Evolutionary conservation across 2,888 invertebrate species (phyloP).

Genomic region (Idaea dimidiata): DNA sequence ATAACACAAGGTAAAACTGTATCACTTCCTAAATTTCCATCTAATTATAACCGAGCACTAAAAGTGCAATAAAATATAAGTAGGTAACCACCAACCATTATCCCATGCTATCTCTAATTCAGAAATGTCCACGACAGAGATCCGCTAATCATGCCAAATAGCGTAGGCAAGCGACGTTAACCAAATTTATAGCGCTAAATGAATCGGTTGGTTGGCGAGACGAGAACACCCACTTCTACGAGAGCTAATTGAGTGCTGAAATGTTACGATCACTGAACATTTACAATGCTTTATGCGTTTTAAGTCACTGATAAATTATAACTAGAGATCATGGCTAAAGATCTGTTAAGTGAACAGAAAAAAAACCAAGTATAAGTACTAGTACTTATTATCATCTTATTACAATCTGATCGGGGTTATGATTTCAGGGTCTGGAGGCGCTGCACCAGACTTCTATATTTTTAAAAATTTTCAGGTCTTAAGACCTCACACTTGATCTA

Average conservation of each 20-base stretch:
- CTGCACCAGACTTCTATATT: too few species aligned
- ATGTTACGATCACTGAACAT: background rate
- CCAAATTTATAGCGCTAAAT: constrained; percentile 26
- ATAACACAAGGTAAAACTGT: too few species aligned
- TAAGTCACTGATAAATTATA: background rate
- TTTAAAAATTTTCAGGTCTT: too few species aligned
- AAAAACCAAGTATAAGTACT: background rate
- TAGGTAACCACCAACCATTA: background rate
- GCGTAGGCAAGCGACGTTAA: constrained; percentile 24
- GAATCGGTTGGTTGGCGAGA: constrained; percentile 20
- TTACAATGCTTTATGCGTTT: background rate
- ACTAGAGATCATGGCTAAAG: background rate
- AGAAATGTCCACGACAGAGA: constrained; percentile 24
- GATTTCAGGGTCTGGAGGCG: too few species aligned
- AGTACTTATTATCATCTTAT: too few species aligned
- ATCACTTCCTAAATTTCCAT: background rate
- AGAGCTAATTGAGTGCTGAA: background rate
- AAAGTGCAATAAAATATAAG: background rate
- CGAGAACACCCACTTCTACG: constrained; percentile 11
- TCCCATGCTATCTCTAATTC: constrained; percentile 6
- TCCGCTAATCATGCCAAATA: constrained; percentile 26
- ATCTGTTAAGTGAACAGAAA: background rate
- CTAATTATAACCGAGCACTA: background rate
- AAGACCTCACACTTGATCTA: too few species aligned
- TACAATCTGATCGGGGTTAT: too few species aligned